phyloP scores from a whole-genome alignment of 2,797 vertebrate genomes.

The Hafferia zeledoni region DNA sequence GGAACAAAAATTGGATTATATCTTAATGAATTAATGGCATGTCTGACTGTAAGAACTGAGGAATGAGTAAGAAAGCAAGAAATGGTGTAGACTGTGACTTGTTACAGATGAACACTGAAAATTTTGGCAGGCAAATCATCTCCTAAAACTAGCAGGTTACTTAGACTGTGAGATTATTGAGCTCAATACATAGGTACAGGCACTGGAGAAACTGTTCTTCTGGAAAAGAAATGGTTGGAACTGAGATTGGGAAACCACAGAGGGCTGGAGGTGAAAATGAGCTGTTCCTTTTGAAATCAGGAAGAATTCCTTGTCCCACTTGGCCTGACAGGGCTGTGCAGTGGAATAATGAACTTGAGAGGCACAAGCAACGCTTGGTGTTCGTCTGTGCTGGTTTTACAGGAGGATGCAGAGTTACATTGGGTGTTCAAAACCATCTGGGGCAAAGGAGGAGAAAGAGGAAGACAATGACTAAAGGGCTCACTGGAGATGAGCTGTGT shows the following conservation, averaged over 20 bases:
- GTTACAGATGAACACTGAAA: no score
- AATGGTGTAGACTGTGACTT: no score
- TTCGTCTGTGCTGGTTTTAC: neutral
- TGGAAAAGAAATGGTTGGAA: neutral
- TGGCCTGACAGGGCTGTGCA: neutral
- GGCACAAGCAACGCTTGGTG: fast-evolving
- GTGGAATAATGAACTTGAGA: neutral
- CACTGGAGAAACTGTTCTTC: neutral
- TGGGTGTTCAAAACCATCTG: neutral
- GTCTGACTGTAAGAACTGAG: no score
- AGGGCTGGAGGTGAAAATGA: neutral
- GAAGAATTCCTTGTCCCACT: neutral
- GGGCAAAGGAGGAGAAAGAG: neutral
- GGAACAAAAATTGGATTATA: no score
- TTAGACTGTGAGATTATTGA: neutral
- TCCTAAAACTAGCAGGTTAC: neutral
- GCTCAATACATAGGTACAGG: neutral
- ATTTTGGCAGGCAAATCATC: no score
- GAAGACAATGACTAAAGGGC: neutral
- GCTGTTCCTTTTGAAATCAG: fast-evolving
- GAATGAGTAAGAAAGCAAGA: no score
- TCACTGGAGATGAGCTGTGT: neutral
- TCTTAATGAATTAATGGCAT: no score
- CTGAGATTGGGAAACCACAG: no score
- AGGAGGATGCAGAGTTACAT: neutral